Conservation (phyloP, 30 jellyfish, hydroid and myxozoan species). For the Aurelia aurita region DNA sequence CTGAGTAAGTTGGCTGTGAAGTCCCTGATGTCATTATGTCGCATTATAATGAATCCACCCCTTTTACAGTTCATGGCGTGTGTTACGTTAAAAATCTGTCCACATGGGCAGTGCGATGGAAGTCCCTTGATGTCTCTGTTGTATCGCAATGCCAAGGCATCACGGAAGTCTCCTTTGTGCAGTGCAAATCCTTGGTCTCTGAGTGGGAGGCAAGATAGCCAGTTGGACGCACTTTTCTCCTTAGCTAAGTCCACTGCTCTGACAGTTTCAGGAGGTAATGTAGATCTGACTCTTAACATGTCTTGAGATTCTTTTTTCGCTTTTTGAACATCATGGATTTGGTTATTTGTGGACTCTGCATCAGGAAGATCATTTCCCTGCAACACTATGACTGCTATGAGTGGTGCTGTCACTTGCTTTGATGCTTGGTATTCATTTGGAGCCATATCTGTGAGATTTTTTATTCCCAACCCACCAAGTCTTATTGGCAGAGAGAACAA, state of each 20-base stretch:
- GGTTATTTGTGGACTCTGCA: background rate
- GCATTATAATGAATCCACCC: constrained; percentile 46
- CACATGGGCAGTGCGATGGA: constrained; percentile 19
- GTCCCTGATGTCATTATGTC: background rate
- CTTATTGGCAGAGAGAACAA: constrained; percentile 9
- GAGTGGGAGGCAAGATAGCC: constrained; percentile 16
- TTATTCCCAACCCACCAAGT: constrained; percentile 15
- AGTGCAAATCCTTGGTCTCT: constrained; percentile 7
- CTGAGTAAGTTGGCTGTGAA: background rate
- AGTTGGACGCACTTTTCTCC: constrained; percentile 12
- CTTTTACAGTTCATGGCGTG: constrained; percentile 27
- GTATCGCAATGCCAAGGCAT: constrained; percentile 11
- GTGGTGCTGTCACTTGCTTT: constrained; percentile 5
- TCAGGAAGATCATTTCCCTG: background rate
- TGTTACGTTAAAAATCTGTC: background rate
- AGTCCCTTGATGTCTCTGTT: constrained; percentile 1
- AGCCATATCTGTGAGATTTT: background rate
- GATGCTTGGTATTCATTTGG: background rate
- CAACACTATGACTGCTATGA: constrained; percentile 5
- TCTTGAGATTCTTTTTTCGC: background rate
- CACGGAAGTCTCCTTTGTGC: constrained; percentile 11
- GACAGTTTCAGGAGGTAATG: background rate
- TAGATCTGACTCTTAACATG: background rate
- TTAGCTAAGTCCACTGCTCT: constrained; percentile 7
- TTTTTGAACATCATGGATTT: too few relatives aligned